These are phyloP conservation scores for Pseudolaguvia tuberculata DNA, from an alignment of 2,113 vertebrate species.

Conservation along the genomic window DNA sequence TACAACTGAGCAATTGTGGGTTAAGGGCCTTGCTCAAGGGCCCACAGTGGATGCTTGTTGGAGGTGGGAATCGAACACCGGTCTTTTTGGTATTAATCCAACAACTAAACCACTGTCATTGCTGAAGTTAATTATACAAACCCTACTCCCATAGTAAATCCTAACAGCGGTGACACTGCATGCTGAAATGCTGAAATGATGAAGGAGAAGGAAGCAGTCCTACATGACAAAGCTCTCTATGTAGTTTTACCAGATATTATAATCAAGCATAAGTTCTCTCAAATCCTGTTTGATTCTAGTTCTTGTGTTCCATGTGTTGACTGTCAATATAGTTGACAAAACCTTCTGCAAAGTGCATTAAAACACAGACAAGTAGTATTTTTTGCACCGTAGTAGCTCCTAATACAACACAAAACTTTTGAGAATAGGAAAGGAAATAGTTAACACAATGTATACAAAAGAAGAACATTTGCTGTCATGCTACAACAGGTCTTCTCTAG, in stretches of 20 bases:
- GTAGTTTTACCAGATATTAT: background rate
- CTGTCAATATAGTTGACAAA: background rate
- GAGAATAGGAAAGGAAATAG: too few species aligned
- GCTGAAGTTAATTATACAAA: background rate
- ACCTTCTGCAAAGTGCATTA: background rate
- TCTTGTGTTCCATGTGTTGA: background rate
- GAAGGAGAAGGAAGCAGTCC: slow-evolving; percentile 11
- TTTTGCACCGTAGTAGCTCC: background rate
- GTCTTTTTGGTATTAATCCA: too few species aligned
- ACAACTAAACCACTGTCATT: background rate
- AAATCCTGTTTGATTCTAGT: background rate
- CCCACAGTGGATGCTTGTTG: too few species aligned
- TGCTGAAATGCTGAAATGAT: background rate
- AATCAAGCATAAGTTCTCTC: background rate
- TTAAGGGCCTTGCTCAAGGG: too few species aligned
- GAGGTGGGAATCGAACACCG: too few species aligned
- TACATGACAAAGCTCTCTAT: background rate
- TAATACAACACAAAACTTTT: background rate
- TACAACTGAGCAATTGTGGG: too few species aligned
- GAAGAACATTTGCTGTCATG: too few species aligned
- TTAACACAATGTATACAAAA: too few species aligned
- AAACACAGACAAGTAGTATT: background rate
- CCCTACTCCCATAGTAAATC: background rate
- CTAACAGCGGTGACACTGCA: background rate
- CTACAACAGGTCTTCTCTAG: background rate